Percentiles rank a stretch among this genome's conserved stretches.
Evolutionary conservation across 2,888 invertebrate species (phyloP).

Genomic region (Embidobia sp.): DNA sequence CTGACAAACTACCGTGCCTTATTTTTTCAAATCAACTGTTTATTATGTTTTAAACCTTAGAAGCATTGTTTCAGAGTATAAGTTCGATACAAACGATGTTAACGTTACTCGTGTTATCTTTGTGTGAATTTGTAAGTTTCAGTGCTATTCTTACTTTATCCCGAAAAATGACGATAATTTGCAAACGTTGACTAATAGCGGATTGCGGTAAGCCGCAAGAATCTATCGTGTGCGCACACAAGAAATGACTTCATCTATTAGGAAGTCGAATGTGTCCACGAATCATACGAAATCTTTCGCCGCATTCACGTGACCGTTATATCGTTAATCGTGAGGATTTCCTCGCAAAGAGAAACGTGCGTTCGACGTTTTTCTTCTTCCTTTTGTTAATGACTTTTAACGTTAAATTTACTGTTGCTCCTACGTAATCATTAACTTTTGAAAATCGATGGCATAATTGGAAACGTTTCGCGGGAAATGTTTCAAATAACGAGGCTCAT

Average conservation of each 20-base stretch:
- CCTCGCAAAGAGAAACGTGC: constrained; percentile 6
- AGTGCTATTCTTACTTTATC: background rate
- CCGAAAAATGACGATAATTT: constrained; percentile 27
- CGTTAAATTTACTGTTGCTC: constrained; percentile 56
- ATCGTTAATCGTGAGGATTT: constrained; percentile 39
- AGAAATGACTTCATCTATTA: constrained; percentile 31
- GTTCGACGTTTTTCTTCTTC: constrained; percentile 26
- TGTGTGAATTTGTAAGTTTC: too few species aligned
- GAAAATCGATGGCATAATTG: constrained; percentile 55
- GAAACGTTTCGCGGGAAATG: constrained; percentile 16
- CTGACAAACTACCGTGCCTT: too few species aligned
- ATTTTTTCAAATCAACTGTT: too few species aligned
- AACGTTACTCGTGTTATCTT: too few species aligned
- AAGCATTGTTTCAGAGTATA: too few species aligned
- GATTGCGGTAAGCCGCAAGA: constrained; percentile 32
- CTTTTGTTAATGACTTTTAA: constrained; percentile 53
- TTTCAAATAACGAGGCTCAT: constrained; percentile 10
- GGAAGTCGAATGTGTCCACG: constrained; percentile 41
- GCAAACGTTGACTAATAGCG: constrained; percentile 5
- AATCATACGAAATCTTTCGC: constrained; percentile 41
- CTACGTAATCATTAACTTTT: constrained; percentile 49
- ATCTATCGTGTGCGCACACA: constrained; percentile 19
- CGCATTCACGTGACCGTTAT: constrained; percentile 41
- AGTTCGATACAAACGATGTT: too few species aligned
- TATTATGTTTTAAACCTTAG: too few species aligned